Base-by-base conservation (phyloP, 2,888 invertebrate genomes). In the Brenthis daphne region DNA sequence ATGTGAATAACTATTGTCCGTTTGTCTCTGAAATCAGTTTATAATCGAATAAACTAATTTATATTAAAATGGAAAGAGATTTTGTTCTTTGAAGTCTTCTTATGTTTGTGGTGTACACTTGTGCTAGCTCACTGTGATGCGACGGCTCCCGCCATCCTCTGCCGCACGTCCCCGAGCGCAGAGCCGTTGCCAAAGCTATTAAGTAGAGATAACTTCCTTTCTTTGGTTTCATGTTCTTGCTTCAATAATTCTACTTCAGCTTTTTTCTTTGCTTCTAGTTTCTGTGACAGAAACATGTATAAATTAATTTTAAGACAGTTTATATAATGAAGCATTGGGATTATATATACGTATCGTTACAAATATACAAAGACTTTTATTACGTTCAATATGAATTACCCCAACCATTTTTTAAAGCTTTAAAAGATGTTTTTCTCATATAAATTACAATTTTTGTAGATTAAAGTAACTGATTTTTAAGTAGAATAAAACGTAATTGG, bases 71-170 rank as follows among this genome's bases (percentile, higher is more conserved):
- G 50, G 50, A 60, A 50, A 50, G 50, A 33, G 33, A 50, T 33
- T 50, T 60, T 60, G 60, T 60, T 43, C 43, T 68, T 54, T 12
- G 29, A 24, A 43, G 8, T 2, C 37, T 1, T 43, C 37, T 43
- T 2, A 8, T 43, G 37, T 43, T 43, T 43, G 37, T 43, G 11
- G 37, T 11, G 16, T 6, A 37, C 24, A 29, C 13, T 8, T 48
- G 8, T 51, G 12, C 8, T 67, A 51, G 16, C 63, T 88, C 86
- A 92, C 83, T 92, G 92, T 64, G 92, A 86, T 58, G 92, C 92
- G 58, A 92, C 91, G 0, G 92, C 92, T 3, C 91, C 91, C 1
- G 92, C 92, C 77, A 92, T 85, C 74, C 92, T 79, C 71, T 92
- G 92, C 76, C 92, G 85, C 1, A 92, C 91, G 74, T 89, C 92